Base-by-base conservation (phyloP, 2,888 invertebrate species). In the Eugnorisma glareosa region DNA sequence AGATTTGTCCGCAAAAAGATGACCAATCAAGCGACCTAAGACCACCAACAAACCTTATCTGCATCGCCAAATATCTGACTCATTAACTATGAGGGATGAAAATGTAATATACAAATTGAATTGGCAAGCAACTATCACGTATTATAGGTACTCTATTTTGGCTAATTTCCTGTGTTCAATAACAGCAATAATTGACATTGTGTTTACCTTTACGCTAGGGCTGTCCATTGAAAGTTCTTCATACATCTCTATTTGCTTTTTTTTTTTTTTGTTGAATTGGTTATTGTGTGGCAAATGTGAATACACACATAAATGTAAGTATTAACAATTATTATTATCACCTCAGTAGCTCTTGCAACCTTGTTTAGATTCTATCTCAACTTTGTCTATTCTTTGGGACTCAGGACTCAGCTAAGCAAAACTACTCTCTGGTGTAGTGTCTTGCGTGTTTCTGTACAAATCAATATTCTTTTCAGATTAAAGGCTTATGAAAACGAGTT, bases 151-250 rank as follows among this genome's bases (percentile, higher is more conserved):
- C 76, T 81, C 82, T 82, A 84, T 79, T 77, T 86, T 88, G 80
- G 73, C 77, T 82, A 83, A 89, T 89, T 86, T 90, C 86, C 84
- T 87, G 79, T 73, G 40, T 79, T 67, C 48, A 71, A 76, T 81
- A 86, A 43, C 68, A 84, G 64, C 54, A 63, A 73, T 84, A 73
- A 86, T 86, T 86, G 86, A 87, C 86, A 89, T 83, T 83, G 79
- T 88, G 83, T 85, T 89, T 84, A 87, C 59, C 73, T 69, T 70
- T 67, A 74, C 40, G 43, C 45, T 76, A 80, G 75, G 77, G 73
- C 21, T 87, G 79, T 48, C 67, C 57, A 37, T 59, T 73, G n/a
- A 71, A 67, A 59, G 57, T 37, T 68, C 40, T 8, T 48, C 28
- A 8, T 13, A 31, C 21, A 63, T 75, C 37, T 18, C 48, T 3